A percentile compares a stretch with the other conserved stretches of the same genome.
Conservation (phyloP, 2,113 vertebrate species). For the Paradoxurus hermaphroditus region DNA sequence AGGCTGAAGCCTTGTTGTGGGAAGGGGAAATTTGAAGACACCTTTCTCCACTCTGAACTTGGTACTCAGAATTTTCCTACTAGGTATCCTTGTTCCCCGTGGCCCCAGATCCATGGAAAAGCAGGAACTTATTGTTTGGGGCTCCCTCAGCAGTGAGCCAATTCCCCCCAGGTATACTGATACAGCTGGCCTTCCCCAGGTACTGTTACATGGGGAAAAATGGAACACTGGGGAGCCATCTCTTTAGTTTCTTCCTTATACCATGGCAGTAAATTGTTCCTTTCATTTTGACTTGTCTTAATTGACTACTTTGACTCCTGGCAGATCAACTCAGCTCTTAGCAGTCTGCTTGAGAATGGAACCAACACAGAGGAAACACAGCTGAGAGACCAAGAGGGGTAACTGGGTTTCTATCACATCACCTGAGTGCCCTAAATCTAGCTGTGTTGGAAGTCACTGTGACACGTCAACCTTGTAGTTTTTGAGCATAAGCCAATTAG, state of each 20-base stretch:
- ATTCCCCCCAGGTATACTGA: background rate
- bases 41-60: background rate
- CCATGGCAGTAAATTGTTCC: background rate
- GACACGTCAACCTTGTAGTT: background rate
- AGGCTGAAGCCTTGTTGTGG: background rate
- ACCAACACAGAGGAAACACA: background rate
- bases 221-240: background rate
- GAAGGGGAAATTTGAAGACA: background rate
- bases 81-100: background rate
- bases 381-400: background rate
- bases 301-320: background rate
- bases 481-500: background rate
- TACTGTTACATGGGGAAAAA: background rate
- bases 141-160: background rate
- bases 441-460: background rate
- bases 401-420: background rate
- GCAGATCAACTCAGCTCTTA: background rate
- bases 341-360: background rate
- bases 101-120: background rate
- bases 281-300: background rate
- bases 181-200: background rate
- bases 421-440: background rate
- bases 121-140: background rate
- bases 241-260: background rate
- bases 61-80: background rate